Conservation (phyloP, 2,113 vertebrate species). For the Upupa epops region DNA sequence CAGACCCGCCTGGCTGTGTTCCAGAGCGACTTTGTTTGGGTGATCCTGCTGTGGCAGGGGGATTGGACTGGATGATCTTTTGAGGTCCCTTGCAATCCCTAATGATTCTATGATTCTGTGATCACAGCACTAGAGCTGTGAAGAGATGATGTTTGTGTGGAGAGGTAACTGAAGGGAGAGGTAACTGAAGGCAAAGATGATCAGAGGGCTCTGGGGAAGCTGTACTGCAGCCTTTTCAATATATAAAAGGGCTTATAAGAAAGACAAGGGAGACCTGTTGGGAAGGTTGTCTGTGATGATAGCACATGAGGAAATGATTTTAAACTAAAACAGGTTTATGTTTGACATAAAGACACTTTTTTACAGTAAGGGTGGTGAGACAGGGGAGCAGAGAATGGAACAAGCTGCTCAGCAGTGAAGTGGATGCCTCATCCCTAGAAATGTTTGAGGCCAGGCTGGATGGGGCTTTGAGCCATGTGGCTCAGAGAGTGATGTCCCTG, state of each 20-base stretch:
- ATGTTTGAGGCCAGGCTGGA: background rate
- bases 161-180: too few species aligned
- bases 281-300: background rate
- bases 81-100: too few species aligned
- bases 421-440: background rate
- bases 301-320: background rate
- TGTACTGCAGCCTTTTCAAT: background rate
- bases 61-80: too few species aligned
- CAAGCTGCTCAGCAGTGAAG: background rate
- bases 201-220: background rate
- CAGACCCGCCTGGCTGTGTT: too few species aligned
- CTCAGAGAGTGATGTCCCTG: background rate
- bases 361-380: fast-evolving
- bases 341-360: background rate
- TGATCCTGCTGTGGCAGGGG: too few species aligned
- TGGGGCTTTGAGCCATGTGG: background rate
- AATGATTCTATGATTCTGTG: too few species aligned
- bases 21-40: too few species aligned
- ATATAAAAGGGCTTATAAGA: background rate
- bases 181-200: background rate
- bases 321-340: background rate
- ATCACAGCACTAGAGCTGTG: background rate
- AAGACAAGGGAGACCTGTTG: background rate
- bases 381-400: too few species aligned
- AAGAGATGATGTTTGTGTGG: background rate